Conservation (phyloP, 2,888 invertebrate genomes). For the Hymenopus coronatus region DNA sequence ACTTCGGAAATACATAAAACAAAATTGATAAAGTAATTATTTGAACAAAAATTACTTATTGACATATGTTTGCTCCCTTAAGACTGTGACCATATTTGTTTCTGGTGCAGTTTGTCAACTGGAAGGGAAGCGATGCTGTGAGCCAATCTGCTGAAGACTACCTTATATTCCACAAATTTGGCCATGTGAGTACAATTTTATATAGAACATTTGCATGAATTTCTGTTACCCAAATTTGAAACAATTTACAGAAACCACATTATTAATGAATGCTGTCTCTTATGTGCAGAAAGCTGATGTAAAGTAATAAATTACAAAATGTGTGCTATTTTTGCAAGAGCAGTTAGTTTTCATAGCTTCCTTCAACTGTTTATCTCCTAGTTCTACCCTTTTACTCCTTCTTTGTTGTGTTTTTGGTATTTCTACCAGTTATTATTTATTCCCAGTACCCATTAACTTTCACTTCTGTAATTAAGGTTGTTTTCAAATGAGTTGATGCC, state of each 20-base stretch:
- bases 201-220: background rate
- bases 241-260: background rate
- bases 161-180: constrained; percentile 86
- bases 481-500: too few species aligned
- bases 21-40: too few species aligned
- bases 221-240: background rate
- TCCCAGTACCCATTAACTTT: too few species aligned
- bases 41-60: too few species aligned
- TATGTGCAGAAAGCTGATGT: background rate
- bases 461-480: too few species aligned
- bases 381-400: background rate
- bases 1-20: too few species aligned
- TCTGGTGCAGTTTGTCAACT: constrained; percentile 65
- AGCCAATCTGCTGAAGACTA: constrained; percentile 86
- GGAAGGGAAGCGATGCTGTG: constrained; percentile 77
- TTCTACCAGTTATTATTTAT: too few species aligned
- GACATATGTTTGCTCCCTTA: too few species aligned
- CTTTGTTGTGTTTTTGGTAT: too few species aligned
- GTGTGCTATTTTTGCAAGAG: background rate
- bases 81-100: constrained; percentile 32
- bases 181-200: constrained; percentile 68
- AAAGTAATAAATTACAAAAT: too few species aligned
- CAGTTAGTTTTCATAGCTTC: background rate
- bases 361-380: background rate
- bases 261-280: background rate